These are phyloP conservation scores for Epinephelus moara DNA, from an alignment of 2,113 vertebrate genomes.

Conservation along the genomic window DNA sequence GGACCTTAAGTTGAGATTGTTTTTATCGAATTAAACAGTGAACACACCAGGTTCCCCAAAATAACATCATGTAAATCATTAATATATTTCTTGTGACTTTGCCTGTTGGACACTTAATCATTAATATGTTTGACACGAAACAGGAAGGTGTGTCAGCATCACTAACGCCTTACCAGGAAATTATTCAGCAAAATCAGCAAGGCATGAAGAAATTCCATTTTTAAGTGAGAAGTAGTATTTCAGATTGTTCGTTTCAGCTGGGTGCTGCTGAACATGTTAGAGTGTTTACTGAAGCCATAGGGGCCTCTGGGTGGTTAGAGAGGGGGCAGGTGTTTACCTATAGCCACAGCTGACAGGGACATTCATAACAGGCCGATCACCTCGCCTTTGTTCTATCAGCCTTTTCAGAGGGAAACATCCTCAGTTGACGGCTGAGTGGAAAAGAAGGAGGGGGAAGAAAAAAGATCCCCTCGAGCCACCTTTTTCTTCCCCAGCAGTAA, in stretches of 20 bases:
- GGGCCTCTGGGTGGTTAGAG: slow-evolving; percentile 18
- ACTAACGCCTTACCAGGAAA: not conserved
- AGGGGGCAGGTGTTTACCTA: slow-evolving; percentile 52
- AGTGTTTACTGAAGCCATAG: slow-evolving; percentile 16
- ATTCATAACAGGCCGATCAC: slow-evolving; percentile 38
- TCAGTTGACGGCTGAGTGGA: slow-evolving; percentile 56
- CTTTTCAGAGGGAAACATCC: slow-evolving; percentile 45
- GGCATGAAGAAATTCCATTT: not conserved
- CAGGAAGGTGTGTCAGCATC: slow-evolving; percentile 16
- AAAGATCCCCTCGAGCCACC: slow-evolving; percentile 37
- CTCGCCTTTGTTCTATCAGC: slow-evolving; percentile 48
- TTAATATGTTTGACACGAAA: slow-evolving; percentile 22
- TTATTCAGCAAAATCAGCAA: not conserved
- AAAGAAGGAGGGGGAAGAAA: slow-evolving; percentile 15
- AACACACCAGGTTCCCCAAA: not conserved
- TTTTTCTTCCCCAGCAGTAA: slow-evolving; percentile 27
- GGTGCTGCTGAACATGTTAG: slow-evolving; percentile 1
- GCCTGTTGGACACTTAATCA: not conserved
- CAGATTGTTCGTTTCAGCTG: not conserved
- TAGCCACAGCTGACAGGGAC: slow-evolving; percentile 48
- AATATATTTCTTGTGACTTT: not conserved
- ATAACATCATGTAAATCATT: slow-evolving; percentile 15
- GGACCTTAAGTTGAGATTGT: too few species aligned
- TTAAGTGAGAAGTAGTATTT: not conserved
- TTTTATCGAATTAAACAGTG: not conserved